These are phyloP conservation scores for Drosophila persimilis DNA, from an alignment of 1,140 invertebrate species.

Conservation along the genomic window DNA sequence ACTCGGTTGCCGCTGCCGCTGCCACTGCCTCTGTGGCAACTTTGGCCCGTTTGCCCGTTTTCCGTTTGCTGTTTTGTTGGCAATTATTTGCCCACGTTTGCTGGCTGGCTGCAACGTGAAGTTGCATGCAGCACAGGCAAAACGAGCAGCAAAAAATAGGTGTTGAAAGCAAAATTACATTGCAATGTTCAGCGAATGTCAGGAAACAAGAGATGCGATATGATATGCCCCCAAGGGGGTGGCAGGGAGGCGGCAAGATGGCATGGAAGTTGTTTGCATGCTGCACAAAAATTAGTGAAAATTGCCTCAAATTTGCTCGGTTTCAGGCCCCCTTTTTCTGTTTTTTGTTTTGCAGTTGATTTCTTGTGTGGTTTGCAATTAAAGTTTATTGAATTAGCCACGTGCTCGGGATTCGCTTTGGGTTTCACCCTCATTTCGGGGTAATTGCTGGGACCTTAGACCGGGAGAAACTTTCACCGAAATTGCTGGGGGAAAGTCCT, in stretches of 20 bases:
- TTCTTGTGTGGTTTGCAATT: conserved; percentile 67
- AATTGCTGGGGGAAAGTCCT: conserved; percentile 33
- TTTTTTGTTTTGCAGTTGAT: conserved; percentile 31
- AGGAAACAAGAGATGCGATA: conserved; percentile 75
- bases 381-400: conserved; percentile 78
- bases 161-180: conserved; percentile 82
- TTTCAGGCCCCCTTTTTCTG: conserved; percentile 35
- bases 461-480: conserved; percentile 42
- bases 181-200: conserved; percentile 66
- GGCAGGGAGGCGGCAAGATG: background rate
- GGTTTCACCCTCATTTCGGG: background rate
- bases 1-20: conserved; percentile 23
- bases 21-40: conserved; percentile 7
- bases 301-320: conserved; percentile 59
- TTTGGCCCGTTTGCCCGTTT: conserved; percentile 37
- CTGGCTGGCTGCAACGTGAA: conserved; percentile 46
- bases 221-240: conserved; percentile 51
- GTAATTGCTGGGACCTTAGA: background rate
- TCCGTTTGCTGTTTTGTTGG: conserved; percentile 58
- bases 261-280: conserved; percentile 60
- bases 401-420: conserved; percentile 61
- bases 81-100: conserved; percentile 72
- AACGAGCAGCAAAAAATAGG: conserved; percentile 52
- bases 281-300: conserved; percentile 72
- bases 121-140: conserved; percentile 49